A percentile compares a stretch with the other conserved stretches of the same genome.
These are phyloP conservation scores for Caenorhabditis sp. DNA, from an alignment of 2,888 invertebrate genomes.

Conservation along the genomic window DNA sequence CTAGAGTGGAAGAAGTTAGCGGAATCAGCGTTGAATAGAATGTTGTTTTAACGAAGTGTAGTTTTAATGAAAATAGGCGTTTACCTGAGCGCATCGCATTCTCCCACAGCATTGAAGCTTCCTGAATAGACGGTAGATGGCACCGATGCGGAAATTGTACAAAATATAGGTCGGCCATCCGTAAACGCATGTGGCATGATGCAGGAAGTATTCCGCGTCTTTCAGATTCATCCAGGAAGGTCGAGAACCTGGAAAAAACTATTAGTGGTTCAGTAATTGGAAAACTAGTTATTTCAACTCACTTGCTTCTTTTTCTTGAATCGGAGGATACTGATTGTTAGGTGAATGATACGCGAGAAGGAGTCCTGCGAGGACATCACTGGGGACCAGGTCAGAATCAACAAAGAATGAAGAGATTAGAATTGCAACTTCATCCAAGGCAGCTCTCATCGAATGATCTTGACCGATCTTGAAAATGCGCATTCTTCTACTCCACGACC, in stretches of 20 bases:
- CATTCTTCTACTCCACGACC: conserved; percentile 69
- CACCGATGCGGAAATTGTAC: conserved; percentile 65
- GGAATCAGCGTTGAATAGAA: too few relatives aligned
- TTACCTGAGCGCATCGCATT: conserved; percentile 62
- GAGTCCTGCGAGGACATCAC: conserved; percentile 90
- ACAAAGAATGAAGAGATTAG: conserved; percentile 77
- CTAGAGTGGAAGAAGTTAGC: too few relatives aligned
- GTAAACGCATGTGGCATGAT: conserved; percentile 88
- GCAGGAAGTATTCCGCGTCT: conserved; percentile 80
- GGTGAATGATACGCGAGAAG: conserved; percentile 84
- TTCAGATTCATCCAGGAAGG: conserved; percentile 63
- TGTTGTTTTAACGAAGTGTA: too few relatives aligned
- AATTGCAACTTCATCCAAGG: conserved; percentile 77
- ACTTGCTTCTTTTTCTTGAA: conserved; percentile 44
- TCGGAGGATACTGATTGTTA: conserved; percentile 65
- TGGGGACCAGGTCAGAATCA: conserved; percentile 86
- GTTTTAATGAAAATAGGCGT: too few relatives aligned
- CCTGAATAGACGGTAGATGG: conserved; percentile 61
- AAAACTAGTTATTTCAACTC: too few relatives aligned
- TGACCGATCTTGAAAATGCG: conserved; percentile 75
- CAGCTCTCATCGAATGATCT: conserved; percentile 72
- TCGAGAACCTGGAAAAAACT: conserved; percentile 7
- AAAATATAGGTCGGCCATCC: conserved; percentile 88
- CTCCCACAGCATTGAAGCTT: conserved; percentile 66
- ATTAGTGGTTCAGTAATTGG: too few relatives aligned